Conservation (phyloP, 2,888 invertebrate species). For the Dexiosoma caninum region DNA sequence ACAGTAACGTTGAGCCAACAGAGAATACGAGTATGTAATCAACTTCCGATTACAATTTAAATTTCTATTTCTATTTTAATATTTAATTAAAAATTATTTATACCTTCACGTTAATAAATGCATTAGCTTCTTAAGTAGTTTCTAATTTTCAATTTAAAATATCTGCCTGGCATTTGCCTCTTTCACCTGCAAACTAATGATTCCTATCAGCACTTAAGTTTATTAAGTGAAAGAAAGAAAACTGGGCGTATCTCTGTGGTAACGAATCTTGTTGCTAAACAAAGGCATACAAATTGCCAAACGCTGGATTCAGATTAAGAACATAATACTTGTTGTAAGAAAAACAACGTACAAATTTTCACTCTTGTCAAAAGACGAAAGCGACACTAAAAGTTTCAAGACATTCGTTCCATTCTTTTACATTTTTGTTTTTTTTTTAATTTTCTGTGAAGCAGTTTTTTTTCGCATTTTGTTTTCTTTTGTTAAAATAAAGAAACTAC, state of each 20-base stretch:
- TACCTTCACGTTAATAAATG: slow-evolving; percentile 9
- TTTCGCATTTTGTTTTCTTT: background rate
- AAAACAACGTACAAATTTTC: slow-evolving; percentile 18
- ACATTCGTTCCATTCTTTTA: background rate
- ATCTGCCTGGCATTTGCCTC: background rate
- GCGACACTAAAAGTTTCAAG: slow-evolving; percentile 28
- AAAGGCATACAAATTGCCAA: slow-evolving; percentile 9
- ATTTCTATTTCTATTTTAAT: background rate
- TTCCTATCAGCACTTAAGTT: slow-evolving; percentile 23
- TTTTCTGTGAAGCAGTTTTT: background rate
- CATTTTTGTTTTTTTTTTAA: background rate
- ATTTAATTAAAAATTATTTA: slow-evolving; percentile 24
- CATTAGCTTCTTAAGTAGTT: slow-evolving; percentile 46
- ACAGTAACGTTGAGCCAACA: too few relatives aligned
- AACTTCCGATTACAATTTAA: too few relatives aligned
- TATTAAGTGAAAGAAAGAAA: slow-evolving; percentile 41
- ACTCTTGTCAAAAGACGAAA: slow-evolving; percentile 27
- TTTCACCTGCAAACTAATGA: slow-evolving; percentile 26
- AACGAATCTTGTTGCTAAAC: background rate
- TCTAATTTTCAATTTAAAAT: slow-evolving; percentile 22
- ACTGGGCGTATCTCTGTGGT: slow-evolving; percentile 25
- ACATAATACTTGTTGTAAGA: background rate
- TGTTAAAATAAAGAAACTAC: background rate
- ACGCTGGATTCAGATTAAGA: background rate
- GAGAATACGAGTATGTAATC: too few relatives aligned